These are phyloP conservation scores for Schizopygopsis malacanthus DNA, from an alignment of 2,797 vertebrate genomes.

Conservation along the genomic window DNA sequence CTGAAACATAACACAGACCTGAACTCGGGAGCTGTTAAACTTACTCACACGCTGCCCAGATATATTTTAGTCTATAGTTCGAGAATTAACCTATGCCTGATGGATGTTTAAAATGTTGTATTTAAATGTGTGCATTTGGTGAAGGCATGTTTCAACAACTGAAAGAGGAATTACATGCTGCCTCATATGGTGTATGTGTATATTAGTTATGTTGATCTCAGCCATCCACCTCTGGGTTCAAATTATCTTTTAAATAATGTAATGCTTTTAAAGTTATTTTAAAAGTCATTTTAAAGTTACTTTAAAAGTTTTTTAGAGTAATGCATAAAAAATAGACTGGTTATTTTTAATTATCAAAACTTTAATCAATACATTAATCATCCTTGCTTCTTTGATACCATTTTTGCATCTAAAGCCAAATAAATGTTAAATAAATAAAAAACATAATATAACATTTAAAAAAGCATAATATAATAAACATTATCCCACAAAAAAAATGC, in stretches of 20 bases:
- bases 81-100: not conserved
- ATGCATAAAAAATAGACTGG: not conserved
- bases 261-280: not conserved
- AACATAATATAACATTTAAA: not conserved
- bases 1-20: conserved; percentile 34
- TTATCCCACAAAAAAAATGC: not conserved
- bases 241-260: not conserved
- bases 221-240: not conserved
- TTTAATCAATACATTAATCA: not conserved
- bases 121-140: not conserved
- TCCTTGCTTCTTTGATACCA: not conserved
- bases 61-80: not conserved
- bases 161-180: not conserved
- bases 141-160: not conserved
- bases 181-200: not conserved
- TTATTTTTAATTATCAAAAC: not conserved
- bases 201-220: not conserved
- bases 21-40: not conserved
- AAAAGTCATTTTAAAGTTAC: not conserved
- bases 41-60: not conserved
- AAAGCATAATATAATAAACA: not conserved
- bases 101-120: not conserved
- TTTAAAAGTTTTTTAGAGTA: not conserved
- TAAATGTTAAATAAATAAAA: not conserved
- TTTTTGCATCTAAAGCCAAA: not conserved